Conservation (phyloP, 1,140 invertebrate genomes). For the Ostrea denselamellosa region DNA sequence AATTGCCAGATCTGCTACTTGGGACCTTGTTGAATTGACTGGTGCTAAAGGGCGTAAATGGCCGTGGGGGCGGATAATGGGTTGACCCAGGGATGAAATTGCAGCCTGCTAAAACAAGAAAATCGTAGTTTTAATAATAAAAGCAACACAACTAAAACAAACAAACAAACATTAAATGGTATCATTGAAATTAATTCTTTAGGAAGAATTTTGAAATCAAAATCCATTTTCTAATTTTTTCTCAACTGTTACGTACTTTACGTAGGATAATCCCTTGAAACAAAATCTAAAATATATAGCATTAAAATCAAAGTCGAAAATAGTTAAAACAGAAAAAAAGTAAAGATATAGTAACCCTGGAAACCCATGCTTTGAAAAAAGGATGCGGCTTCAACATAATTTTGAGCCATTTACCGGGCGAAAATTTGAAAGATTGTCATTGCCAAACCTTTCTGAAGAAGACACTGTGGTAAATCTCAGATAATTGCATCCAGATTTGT, state of each 20-base stretch:
- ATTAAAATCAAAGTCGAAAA: neutral
- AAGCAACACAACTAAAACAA: neutral
- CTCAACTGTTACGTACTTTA: too few relatives aligned
- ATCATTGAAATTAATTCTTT: neutral
- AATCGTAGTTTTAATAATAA: neutral
- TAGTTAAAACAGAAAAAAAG: neutral
- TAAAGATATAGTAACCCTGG: neutral
- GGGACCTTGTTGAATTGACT: neutral
- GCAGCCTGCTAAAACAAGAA: constrained; percentile 6
- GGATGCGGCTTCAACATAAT: neutral
- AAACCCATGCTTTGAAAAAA: neutral
- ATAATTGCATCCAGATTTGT: neutral
- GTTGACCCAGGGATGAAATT: constrained; percentile 10
- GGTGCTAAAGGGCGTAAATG: constrained; percentile 9
- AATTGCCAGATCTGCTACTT: neutral
- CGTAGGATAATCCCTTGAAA: neutral
- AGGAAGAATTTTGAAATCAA: too few relatives aligned
- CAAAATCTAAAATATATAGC: neutral
- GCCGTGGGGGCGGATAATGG: neutral
- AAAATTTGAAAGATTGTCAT: neutral
- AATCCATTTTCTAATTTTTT: too few relatives aligned
- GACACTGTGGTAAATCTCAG: neutral
- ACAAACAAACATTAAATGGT: neutral
- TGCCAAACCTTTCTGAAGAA: neutral
- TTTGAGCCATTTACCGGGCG: neutral